Evolutionary conservation across 2,797 vertebrate genomes (phyloP), one percentile per base, ranked within the genome.

Genomic region (Borostomias antarcticus): DNA sequence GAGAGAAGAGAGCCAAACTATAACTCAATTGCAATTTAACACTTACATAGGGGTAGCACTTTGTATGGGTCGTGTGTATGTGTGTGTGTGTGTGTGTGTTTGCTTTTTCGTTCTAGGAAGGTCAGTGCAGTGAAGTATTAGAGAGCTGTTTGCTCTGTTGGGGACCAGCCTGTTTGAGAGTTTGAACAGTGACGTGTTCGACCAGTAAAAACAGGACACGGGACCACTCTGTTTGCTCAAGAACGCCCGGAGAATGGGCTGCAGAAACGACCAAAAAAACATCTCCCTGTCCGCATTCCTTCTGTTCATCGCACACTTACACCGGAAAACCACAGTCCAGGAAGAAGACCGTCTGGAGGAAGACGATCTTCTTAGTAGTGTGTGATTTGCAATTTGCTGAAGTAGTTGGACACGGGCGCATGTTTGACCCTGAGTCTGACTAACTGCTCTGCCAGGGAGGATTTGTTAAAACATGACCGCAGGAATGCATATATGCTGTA

Each of bases 101-200:
- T 80, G 62, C 70, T 76, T 77, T 50, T 61, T 82, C 10, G 5
- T 26, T 11, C 21, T 7, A 8, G 53, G 85, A 88, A 89, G 86
- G 86, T 89, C 87, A 85, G 58, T 74, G 74, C 52, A 54, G 87
- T 88, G 82, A 88, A 78, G 81, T 77, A 86, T 88, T 88, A 80
- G 72, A 71, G 64, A 52, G 2, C 40, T 89, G 82, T 90, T 89
- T 89, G 40, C 40, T 45, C 40, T 45, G 40, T 6, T 5, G 40
- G n/a, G 78, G 82, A 85, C 75, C 65, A 68, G 85, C 76, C 79
- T 81, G 72, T 88, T 86, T 74, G 78, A 84, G 70, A 89, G 88
- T 90, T 89, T 89, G 84, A 91, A 91, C 86, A 89, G 87, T 89
- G 90, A 90, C 81, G 83, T 88, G 86, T 82, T 76, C 81, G 81